Percentiles rank a stretch among this genome's conserved stretches.
phyloP scores from a whole-genome alignment of 92 coral and sea anemone species.

The Blastomussa wellsi region DNA sequence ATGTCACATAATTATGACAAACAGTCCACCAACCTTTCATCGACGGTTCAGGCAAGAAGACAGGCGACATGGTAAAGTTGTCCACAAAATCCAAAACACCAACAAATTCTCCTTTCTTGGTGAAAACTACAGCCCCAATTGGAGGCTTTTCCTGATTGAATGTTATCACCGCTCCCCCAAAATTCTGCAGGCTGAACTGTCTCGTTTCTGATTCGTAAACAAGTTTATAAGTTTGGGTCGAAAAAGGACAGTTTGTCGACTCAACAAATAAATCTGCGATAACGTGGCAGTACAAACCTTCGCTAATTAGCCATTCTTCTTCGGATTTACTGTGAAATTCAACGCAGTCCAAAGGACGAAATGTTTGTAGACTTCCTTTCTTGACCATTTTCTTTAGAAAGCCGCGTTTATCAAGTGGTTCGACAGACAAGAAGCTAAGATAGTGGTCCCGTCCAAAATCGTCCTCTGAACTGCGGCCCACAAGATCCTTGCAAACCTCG shows the following conservation, averaged over 20 bases:
- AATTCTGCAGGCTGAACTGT: constrained; percentile 62
- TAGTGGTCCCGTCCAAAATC: constrained; percentile 22
- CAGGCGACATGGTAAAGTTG: constrained; percentile 47
- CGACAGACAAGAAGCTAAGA: constrained; percentile 72
- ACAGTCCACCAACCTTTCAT: constrained; percentile 6
- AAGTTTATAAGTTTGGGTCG: constrained; percentile 65
- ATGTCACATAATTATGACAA: not conserved
- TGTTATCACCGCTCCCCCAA: constrained; percentile 45
- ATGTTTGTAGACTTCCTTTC: constrained; percentile 81
- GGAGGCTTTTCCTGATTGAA: constrained; percentile 55
- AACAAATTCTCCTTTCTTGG: constrained; percentile 73
- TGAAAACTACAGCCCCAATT: constrained; percentile 68
- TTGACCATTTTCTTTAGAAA: constrained; percentile 87
- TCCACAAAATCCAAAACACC: constrained; percentile 64
- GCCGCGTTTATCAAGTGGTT: constrained; percentile 79
- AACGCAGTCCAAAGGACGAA: constrained; percentile 66
- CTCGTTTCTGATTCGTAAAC: constrained; percentile 33
- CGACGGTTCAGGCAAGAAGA: constrained; percentile 46
- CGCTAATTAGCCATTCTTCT: constrained; percentile 37
- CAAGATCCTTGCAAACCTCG: constrained; percentile 63
- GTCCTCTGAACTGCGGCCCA: constrained; percentile 40
- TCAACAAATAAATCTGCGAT: constrained; percentile 28
- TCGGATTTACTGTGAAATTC: constrained; percentile 22
- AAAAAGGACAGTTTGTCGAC: constrained; percentile 26
- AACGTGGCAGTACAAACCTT: constrained; percentile 49